Evolutionary conservation across 2,797 vertebrate species (phyloP), one percentile per base, ranked within the genome.

Genomic region (Sylvilagus floridanus): DNA sequence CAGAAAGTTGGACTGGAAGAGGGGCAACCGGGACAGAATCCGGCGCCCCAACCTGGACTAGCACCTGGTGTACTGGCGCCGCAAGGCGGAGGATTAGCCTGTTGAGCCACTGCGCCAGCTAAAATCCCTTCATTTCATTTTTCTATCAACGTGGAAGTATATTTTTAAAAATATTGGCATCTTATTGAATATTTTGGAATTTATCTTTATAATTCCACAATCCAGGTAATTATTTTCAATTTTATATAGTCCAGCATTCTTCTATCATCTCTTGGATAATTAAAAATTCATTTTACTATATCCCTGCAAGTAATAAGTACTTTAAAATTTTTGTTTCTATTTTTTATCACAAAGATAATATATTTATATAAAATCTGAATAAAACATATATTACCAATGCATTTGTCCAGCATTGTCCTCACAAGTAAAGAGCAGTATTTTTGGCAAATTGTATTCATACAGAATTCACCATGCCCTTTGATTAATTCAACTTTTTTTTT

Each of bases 361-460:
- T 85, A 89, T 28, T 37, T 73, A 84, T 35, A 17, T 92, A 88
- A 92, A 83, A 92, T 65, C 42, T 69, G 3, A 71, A 26, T 66
- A 35, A 69, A 85, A 69, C 8, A 24, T 54, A 3, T 32, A 11
- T 54, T 93, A 30, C 2, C n/a, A 57, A n/a, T 17, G 24, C 76
- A 7, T 72, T 93, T 19, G 54, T 37, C 28, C 26, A 68, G 6
- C 47, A 42, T 47, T 84, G 4, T 22, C 71, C 79, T 62, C 47
- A 92, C 0, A n/a, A 73, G 32, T 63, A 86, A 90, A 77, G 89
- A 87, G 62, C 88, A 91, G 73, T 32, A 72, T 88, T 12, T 85
- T 82, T 47, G 14, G 50, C 9, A 75, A 87, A 47, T 19, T 63
- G 75, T 83, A 83, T 42, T 83, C 42, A 62, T 62, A 21, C 37